These are phyloP conservation scores for Copidosoma aretas DNA, from an alignment of 2,888 invertebrate genomes.

Conservation along the genomic window DNA sequence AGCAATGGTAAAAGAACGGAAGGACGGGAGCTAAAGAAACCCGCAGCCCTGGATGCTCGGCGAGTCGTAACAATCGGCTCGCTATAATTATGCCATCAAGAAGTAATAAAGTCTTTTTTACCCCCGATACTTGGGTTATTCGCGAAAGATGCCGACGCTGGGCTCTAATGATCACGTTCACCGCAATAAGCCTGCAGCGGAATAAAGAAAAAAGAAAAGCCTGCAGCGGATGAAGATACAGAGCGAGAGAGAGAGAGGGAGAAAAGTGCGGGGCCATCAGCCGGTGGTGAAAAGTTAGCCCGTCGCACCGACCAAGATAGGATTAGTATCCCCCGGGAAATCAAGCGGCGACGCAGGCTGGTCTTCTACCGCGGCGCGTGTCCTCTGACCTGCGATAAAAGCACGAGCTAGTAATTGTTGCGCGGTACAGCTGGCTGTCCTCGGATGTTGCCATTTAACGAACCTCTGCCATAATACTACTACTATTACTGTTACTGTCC, in stretches of 20 bases:
- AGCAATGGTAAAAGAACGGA: background rate
- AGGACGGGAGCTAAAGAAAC: background rate
- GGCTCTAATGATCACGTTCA: constrained; percentile 30
- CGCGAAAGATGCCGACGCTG: constrained; percentile 20
- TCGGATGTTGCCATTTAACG: constrained; percentile 1
- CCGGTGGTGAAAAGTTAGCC: constrained; percentile 52
- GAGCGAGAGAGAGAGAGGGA: constrained; percentile 23
- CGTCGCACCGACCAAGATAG: constrained; percentile 50
- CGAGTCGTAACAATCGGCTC: background rate
- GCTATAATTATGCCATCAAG: constrained; percentile 32
- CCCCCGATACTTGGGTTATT: constrained; percentile 31
- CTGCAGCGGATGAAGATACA: constrained; percentile 37
- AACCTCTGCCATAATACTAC: background rate
- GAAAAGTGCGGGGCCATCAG: no score
- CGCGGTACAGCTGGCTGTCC: background rate
- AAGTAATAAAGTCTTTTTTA: constrained; percentile 26
- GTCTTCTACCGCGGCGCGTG: constrained; percentile 48
- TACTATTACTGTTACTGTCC: no score
- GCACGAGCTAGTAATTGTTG: constrained; percentile 57
- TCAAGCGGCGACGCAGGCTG: constrained; percentile 50
- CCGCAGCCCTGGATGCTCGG: background rate
- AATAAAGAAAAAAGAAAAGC: no score
- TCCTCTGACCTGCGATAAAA: constrained; percentile 55
- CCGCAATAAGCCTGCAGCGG: constrained; percentile 31
- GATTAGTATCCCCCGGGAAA: constrained; percentile 59